These are phyloP conservation scores for Phenganax marumi DNA, from an alignment of 92 coral and sea anemone species.

Conservation along the genomic window DNA sequence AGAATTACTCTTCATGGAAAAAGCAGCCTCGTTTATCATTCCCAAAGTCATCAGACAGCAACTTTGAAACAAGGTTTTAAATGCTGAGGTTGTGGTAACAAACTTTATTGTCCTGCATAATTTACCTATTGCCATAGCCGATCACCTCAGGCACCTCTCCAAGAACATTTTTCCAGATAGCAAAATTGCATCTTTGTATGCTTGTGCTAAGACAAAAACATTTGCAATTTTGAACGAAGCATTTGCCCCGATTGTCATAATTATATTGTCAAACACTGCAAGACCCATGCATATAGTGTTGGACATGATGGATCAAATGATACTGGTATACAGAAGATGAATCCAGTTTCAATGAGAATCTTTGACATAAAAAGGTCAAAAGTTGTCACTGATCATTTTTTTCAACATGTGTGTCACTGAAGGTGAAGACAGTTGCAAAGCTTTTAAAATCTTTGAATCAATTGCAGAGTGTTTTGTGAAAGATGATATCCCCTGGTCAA, in stretches of 20 bases:
- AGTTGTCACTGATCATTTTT: conserved; percentile 54
- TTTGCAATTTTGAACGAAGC: conserved; percentile 44
- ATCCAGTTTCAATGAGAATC: conserved; percentile 49
- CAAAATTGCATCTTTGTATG: background rate
- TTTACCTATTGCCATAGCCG: background rate
- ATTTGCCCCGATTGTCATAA: background rate
- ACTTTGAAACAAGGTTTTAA: conserved; percentile 11
- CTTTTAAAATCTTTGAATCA: conserved; percentile 39
- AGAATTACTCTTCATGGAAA: conserved; percentile 26
- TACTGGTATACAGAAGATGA: conserved; percentile 52
- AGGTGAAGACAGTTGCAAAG: conserved; percentile 53
- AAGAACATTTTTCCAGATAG: conserved; percentile 4
- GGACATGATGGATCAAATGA: conserved; percentile 60
- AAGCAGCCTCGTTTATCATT: conserved; percentile 9
- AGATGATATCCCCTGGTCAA: conserved; percentile 44
- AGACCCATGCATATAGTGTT: conserved; percentile 57
- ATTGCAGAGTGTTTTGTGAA: conserved; percentile 47
- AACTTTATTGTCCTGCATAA: conserved; percentile 3
- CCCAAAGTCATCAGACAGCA: background rate
- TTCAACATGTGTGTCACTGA: conserved; percentile 58
- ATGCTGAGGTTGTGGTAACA: conserved; percentile 5
- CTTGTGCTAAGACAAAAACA: background rate
- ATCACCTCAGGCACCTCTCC: background rate
- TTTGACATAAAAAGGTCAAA: conserved; percentile 57
- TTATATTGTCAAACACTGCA: conserved; percentile 14